Evolutionary conservation across 1,140 invertebrate species (phyloP).

Genomic region (Drosophila murphyi): DNA sequence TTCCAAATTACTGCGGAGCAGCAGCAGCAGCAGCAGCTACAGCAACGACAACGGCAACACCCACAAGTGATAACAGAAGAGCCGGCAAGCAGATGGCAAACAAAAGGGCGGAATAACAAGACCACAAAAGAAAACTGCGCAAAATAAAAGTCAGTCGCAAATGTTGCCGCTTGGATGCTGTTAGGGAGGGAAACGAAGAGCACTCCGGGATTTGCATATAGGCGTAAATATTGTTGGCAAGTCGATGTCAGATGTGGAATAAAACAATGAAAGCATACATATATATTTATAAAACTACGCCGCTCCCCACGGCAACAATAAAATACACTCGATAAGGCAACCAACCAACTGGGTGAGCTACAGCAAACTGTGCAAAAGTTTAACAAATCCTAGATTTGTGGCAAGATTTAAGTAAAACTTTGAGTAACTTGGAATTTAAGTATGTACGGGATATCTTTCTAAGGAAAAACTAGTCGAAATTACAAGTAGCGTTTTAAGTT

Average conservation of each 20-base stretch:
- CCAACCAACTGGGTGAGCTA: background rate
- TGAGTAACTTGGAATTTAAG: background rate
- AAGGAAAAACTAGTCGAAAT: background rate
- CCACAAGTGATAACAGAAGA: constrained; percentile 34
- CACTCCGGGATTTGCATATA: constrained; percentile 57
- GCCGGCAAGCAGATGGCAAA: constrained; percentile 18
- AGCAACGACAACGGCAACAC: background rate
- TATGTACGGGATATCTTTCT: background rate
- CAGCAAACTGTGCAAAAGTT: background rate
- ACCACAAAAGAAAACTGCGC: constrained; percentile 39
- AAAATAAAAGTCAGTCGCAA: constrained; percentile 35
- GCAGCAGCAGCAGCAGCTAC: constrained; percentile 5
- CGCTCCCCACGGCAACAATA: no score
- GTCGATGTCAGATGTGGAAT: constrained; percentile 32
- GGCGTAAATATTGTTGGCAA: constrained; percentile 45
- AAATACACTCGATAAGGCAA: background rate
- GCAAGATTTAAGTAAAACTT: constrained; percentile 13
- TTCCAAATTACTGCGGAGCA: constrained; percentile 32
- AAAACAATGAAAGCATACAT: constrained; percentile 1
- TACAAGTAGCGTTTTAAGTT: no score
- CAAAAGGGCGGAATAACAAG: constrained; percentile 36
- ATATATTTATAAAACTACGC: constrained; percentile 3
- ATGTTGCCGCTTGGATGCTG: constrained; percentile 30
- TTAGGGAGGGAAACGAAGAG: constrained; percentile 17
- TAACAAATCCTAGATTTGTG: background rate